Evolutionary conservation across 2,113 vertebrate genomes (phyloP).

Genomic region (Plecotus auritus): DNA sequence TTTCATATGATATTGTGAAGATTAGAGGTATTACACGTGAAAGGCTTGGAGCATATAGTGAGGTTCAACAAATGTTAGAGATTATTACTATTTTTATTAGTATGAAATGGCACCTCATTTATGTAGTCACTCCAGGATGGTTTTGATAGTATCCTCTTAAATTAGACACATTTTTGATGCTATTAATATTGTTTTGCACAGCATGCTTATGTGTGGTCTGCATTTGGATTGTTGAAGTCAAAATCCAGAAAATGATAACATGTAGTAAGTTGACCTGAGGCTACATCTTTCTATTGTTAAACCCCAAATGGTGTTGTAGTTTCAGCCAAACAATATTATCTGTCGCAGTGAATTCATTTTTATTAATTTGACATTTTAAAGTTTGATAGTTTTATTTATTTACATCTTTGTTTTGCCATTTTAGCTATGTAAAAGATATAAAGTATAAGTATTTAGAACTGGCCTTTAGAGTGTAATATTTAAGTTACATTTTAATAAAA

Average conservation of each 20-base stretch:
- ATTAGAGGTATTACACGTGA: not conserved
- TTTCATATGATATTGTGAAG: not conserved
- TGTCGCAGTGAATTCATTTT: not conserved
- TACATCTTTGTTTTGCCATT: not conserved
- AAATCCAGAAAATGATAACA: not conserved
- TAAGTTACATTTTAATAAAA: slow-evolving; percentile 36
- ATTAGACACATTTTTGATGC: not conserved
- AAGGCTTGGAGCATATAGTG: not conserved
- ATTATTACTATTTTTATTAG: slow-evolving; percentile 9
- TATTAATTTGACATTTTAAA: not conserved
- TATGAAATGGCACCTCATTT: not conserved
- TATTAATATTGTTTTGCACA: slow-evolving; percentile 1
- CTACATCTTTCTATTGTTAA: not conserved
- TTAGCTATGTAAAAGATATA: not conserved
- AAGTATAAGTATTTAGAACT: not conserved
- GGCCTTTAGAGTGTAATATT: not conserved
- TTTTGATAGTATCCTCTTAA: not conserved
- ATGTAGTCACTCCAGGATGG: not conserved
- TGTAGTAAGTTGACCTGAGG: not conserved
- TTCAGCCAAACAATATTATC: not conserved
- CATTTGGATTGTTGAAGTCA: not conserved
- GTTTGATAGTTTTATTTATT: slow-evolving; percentile 4
- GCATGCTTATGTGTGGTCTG: not conserved
- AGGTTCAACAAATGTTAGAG: not conserved
- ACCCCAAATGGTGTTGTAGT: not conserved